phyloP scores from a whole-genome alignment of 92 coral and sea anemone species.

The Epizoanthus stellaris region DNA sequence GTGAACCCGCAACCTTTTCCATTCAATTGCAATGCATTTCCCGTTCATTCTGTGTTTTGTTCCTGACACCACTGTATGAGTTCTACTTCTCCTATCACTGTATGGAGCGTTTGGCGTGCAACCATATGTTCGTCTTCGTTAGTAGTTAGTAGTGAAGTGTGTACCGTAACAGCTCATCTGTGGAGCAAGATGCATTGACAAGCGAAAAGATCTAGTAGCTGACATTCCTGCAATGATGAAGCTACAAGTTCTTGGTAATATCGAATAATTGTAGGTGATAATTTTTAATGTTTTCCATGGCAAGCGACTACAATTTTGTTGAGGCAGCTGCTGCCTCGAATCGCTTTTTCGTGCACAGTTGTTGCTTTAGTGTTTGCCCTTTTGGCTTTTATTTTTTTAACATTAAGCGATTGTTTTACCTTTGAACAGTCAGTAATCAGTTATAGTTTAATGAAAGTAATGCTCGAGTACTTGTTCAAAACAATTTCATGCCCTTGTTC shows the following conservation, averaged over 20 bases:
- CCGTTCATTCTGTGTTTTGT: background rate
- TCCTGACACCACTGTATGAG: background rate
- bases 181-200: background rate
- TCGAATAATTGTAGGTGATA: background rate
- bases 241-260: too few relatives aligned
- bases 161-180: background rate
- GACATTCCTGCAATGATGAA: background rate
- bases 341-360: background rate
- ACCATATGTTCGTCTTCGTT: too few relatives aligned
- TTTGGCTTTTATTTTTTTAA: too few relatives aligned
- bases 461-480: too few relatives aligned
- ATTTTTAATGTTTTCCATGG: background rate
- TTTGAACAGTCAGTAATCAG: too few relatives aligned
- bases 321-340: background rate
- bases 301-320: background rate
- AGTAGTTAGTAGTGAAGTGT: too few relatives aligned
- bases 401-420: too few relatives aligned
- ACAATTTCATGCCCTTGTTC: too few relatives aligned
- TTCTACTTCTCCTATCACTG: background rate
- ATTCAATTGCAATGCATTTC: background rate
- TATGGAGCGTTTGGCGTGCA: too few relatives aligned
- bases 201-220: background rate
- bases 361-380: background rate
- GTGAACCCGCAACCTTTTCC: constrained; percentile 34
- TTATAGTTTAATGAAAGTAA: too few relatives aligned